phyloP scores from a whole-genome alignment of 1,140 invertebrate species.

The Lepidurus couesii region DNA sequence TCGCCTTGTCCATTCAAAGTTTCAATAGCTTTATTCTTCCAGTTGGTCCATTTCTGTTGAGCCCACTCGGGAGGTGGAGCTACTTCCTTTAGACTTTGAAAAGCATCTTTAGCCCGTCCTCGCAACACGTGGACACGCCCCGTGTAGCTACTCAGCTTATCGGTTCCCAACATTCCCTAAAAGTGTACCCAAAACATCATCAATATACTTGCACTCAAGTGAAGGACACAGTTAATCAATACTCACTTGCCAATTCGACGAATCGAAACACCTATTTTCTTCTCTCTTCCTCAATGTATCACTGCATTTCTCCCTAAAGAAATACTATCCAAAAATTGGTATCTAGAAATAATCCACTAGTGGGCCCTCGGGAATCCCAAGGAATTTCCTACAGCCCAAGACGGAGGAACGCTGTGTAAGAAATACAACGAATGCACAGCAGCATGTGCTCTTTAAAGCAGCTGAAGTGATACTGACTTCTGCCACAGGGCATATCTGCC shows the following conservation, averaged over 20 bases:
- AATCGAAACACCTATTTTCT: not conserved
- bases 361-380: too few species aligned
- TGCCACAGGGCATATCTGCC: not conserved
- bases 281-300: not conserved
- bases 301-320: not conserved
- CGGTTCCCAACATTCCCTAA: conserved; percentile 26
- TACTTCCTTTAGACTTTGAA: conserved; percentile 31
- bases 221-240: not conserved
- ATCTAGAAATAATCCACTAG: too few species aligned
- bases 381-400: too few species aligned
- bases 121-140: conserved; percentile 33
- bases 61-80: conserved; percentile 50
- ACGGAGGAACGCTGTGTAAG: not conserved
- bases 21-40: conserved; percentile 51
- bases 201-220: conserved; percentile 10
- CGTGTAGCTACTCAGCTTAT: conserved; percentile 34
- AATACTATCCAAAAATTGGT: not conserved
- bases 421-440: not conserved
- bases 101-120: conserved; percentile 31
- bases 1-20: conserved; percentile 48
- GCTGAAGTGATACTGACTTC: not conserved
- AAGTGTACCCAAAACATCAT: conserved; percentile 15
- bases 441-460: not conserved
- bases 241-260: not conserved
- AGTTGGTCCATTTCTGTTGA: conserved; percentile 53